phyloP scores from a whole-genome alignment of 1,140 invertebrate genomes.

The Dermatophagoides farinae region DNA sequence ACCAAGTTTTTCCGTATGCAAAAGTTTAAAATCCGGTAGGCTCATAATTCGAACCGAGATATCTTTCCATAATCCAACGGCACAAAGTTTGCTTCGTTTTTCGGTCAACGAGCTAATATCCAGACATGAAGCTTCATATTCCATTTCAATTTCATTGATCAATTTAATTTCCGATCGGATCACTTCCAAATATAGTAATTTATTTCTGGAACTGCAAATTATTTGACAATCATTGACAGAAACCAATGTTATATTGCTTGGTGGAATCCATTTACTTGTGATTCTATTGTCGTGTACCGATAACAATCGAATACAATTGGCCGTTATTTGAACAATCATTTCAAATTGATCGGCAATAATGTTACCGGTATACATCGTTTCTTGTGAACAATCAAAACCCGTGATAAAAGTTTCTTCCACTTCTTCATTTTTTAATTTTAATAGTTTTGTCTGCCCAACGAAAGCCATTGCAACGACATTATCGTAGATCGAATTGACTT shows the following conservation, averaged over 20 bases:
- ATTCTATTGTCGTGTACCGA: slow-evolving; percentile 42
- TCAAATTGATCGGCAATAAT: slow-evolving; percentile 39
- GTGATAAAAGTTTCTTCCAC: slow-evolving; percentile 78
- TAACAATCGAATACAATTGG: slow-evolving; percentile 43
- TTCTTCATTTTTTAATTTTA: slow-evolving; percentile 75
- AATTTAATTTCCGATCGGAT: slow-evolving; percentile 34
- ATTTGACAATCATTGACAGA: slow-evolving; percentile 61
- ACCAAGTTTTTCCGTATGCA: slow-evolving; percentile 54
- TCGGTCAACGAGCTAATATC: slow-evolving; percentile 65
- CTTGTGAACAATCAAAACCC: slow-evolving; percentile 68
- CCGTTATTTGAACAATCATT: slow-evolving; percentile 54
- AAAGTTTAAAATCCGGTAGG: slow-evolving; percentile 18
- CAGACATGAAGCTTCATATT: slow-evolving; percentile 85
- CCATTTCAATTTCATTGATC: slow-evolving; percentile 33
- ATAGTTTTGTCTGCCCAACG: slow-evolving; percentile 74
- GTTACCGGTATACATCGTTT: slow-evolving; percentile 82
- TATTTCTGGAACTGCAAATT: slow-evolving; percentile 66
- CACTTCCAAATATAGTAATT: slow-evolving; percentile 72
- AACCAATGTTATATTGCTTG: slow-evolving; percentile 64
- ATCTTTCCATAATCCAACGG: slow-evolving; percentile 91
- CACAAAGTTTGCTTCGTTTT: slow-evolving; percentile 45
- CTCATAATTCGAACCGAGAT: slow-evolving; percentile 46
- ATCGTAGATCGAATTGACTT: slow-evolving; percentile 47
- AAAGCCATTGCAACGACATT: slow-evolving; percentile 81
- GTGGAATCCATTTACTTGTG: slow-evolving; percentile 53